These are phyloP conservation scores for Plestiodon gilberti DNA, from an alignment of 2,113 vertebrate species.

Conservation along the genomic window DNA sequence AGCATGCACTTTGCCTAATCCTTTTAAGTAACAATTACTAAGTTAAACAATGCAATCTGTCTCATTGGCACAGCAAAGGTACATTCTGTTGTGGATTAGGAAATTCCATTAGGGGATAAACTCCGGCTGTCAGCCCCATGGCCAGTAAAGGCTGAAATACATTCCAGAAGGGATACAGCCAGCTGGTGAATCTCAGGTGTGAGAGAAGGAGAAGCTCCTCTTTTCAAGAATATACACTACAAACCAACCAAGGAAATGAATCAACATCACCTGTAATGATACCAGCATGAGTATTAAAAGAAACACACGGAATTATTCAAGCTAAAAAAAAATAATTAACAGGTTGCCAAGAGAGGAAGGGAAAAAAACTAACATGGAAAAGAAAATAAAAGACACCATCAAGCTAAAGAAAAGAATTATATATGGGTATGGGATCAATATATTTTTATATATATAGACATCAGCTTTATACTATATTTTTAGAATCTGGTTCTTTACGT, in stretches of 20 bases:
- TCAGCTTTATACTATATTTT: neutral
- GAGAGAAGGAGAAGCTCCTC: slow-evolving; percentile 36
- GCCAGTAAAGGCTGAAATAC: slow-evolving; percentile 36
- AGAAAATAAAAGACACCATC: slow-evolving; percentile 24
- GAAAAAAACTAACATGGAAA: neutral
- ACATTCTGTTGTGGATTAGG: slow-evolving; percentile 46
- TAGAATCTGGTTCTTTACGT: neutral
- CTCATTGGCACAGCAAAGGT: slow-evolving; percentile 63
- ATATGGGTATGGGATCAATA: slow-evolving; percentile 6
- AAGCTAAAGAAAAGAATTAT: neutral
- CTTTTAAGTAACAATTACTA: slow-evolving; percentile 78
- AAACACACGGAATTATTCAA: slow-evolving; percentile 36
- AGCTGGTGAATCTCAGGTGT: slow-evolving; percentile 55
- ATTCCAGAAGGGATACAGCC: slow-evolving; percentile 34
- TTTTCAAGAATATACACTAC: slow-evolving; percentile 46
- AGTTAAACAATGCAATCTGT: slow-evolving; percentile 77
- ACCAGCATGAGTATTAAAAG: slow-evolving; percentile 27
- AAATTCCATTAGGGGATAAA: slow-evolving; percentile 71
- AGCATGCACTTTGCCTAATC: slow-evolving; percentile 68
- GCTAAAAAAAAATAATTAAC: slow-evolving; percentile 22
- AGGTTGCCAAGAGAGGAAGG: slow-evolving; percentile 34
- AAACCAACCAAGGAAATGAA: slow-evolving; percentile 45
- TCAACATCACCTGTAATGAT: slow-evolving; percentile 34
- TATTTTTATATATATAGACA: neutral
- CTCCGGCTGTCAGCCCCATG: slow-evolving; percentile 49